Evolutionary conservation across 2,888 invertebrate species (phyloP), one percentile per base, ranked within the genome.

Genomic region (Marronus borbonicus): DNA sequence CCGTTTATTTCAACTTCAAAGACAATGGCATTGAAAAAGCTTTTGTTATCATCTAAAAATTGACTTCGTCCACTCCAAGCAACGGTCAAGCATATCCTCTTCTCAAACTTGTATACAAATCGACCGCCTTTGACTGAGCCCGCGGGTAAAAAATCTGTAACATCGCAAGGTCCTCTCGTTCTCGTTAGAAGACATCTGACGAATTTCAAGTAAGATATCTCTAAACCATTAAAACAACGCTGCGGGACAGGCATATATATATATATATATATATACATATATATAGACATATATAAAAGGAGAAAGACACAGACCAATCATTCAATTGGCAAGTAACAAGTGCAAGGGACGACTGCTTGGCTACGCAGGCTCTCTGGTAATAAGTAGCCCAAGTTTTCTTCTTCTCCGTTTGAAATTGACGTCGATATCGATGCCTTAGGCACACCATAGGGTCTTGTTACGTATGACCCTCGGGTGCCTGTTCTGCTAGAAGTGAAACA

Each of bases 191-290:
- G 82, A 85, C 84, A 84, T 85, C 84, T 84, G 85, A 84, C 84
- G 84, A 85, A 86, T 84, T 83, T 84, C 83, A 83, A 85, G 83
- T 83, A 82, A 84, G 83, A 82, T 81, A 83, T 84, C 82, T 31
- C 65, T 52, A 55, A 68, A 55, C 87, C 87, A 88, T 88, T 88
- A 88, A 87, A 88, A 87, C 86, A 79, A 78, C 78, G 84, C 88
- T 86, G 76, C 81, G 81, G 85, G 87, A 52, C 3, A 52, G n/a
- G 52, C n/a, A n/a, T 52, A 52, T 52, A 52, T 52, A 17, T n/a
- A 50, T 50, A n/a, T 50, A 3, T 31, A 31, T 31, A 31, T 31
- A 31, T 31, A 24, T 24, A 24, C 1, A 24, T 24, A 24, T 24
- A 24, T 24, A 24, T 24, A 24, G 1, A 24, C 1, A 52, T 12